These are phyloP conservation scores for Limenitis camilla DNA, from an alignment of 2,888 invertebrate species.

Conservation along the genomic window DNA sequence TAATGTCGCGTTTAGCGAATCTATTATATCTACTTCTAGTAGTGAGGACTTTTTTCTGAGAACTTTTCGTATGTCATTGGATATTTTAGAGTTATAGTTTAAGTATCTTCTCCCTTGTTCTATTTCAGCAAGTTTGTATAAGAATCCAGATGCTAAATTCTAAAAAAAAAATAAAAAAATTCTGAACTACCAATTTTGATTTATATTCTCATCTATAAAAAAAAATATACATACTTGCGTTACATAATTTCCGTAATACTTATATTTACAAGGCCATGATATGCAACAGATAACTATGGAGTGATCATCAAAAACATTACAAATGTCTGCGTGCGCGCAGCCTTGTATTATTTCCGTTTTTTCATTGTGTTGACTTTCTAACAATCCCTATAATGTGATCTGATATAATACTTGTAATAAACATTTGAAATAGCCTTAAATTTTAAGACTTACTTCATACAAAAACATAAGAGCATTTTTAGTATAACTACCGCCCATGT, in stretches of 20 bases:
- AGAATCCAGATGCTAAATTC: conserved; percentile 44
- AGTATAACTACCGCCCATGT: conserved; percentile 52
- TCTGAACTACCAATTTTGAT: not conserved
- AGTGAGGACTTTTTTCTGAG: conserved; percentile 40
- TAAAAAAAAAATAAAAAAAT: conserved; percentile 31
- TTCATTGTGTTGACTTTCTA: conserved; percentile 39
- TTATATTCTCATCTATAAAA: not conserved
- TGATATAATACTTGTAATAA: not conserved
- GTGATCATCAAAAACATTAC: conserved; percentile 55
- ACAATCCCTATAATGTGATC: conserved; percentile 39
- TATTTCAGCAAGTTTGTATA: conserved; percentile 45
- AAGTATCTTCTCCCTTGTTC: conserved; percentile 61
- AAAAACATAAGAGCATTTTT: conserved; percentile 55
- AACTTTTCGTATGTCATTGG: conserved; percentile 51
- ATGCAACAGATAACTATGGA: conserved; percentile 48
- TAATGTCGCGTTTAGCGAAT: conserved; percentile 41
- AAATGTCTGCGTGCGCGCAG: conserved; percentile 53
- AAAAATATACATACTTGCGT: conserved; percentile 40
- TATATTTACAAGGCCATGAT: conserved; percentile 48
- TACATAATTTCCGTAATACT: conserved; percentile 35
- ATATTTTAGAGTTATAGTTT: conserved; percentile 54
- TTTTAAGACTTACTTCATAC: conserved; percentile 44
- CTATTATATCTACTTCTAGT: conserved; percentile 39
- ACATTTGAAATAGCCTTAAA: not conserved
- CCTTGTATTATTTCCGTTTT: conserved; percentile 53